Percentiles rank a stretch among this genome's conserved stretches.
Conservation (phyloP, 2,888 invertebrate genomes). For the Apamea anceps region DNA sequence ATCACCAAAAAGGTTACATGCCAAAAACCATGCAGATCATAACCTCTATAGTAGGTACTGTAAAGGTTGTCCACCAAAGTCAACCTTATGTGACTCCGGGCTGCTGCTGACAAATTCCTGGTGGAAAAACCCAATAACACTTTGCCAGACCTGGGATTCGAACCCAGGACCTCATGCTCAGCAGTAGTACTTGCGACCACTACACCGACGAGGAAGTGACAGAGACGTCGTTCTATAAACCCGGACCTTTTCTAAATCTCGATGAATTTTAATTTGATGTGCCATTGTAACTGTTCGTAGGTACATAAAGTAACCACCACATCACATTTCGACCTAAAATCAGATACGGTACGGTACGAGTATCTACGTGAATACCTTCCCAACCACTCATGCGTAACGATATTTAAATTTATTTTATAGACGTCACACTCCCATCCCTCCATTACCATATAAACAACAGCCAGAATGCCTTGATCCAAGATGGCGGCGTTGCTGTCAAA, state of each 20-base stretch:
- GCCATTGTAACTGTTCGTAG: neutral
- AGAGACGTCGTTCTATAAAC: neutral
- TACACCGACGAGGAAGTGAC: neutral
- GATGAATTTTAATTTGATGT: neutral
- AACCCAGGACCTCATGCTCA: neutral
- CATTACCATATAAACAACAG: constrained; percentile 43
- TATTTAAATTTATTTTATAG: constrained; percentile 60
- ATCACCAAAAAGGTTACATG: neutral
- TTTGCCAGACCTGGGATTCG: neutral
- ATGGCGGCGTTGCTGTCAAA: constrained; percentile 26
- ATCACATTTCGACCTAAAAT: constrained; percentile 17
- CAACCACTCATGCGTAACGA: constrained; percentile 34
- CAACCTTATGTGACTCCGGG: neutral
- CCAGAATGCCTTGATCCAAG: constrained; percentile 29
- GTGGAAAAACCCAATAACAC: neutral
- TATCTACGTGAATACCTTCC: constrained; percentile 11
- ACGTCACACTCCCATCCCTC: constrained; percentile 44
- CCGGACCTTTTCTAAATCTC: neutral
- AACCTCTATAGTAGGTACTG: neutral
- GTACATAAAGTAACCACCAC: too few species aligned
- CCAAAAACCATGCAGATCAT: neutral
- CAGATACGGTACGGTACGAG: neutral
- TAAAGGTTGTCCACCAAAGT: too few species aligned
- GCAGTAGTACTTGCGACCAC: neutral
- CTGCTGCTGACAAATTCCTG: neutral